Percentiles rank a stretch among this genome's conserved stretches.
Evolutionary conservation across 2,113 vertebrate genomes (phyloP).

Genomic region (Corydoras sp.): DNA sequence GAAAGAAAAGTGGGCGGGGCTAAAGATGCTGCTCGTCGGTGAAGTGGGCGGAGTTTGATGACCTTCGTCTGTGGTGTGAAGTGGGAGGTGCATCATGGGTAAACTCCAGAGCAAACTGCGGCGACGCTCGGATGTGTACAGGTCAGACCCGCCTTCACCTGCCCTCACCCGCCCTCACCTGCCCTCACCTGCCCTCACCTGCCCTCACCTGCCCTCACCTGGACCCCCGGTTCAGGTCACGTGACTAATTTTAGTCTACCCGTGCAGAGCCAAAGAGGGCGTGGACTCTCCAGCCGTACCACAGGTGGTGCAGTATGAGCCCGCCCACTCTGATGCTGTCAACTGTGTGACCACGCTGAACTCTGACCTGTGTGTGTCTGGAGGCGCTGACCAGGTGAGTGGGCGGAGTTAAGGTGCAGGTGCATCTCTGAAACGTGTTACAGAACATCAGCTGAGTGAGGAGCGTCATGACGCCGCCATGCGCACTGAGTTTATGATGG

Average conservation of each 20-base stretch:
- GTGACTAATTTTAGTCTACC: slow-evolving; percentile 6
- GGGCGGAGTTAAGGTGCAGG: neutral
- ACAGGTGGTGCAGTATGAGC: slow-evolving; percentile 62
- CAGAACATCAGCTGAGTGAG: no score
- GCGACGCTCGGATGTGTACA: slow-evolving; percentile 72
- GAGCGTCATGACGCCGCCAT: no score
- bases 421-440: no score
- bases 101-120: slow-evolving; percentile 87
- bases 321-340: slow-evolving; percentile 69
- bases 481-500: neutral
- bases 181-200: neutral
- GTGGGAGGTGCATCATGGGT: slow-evolving; percentile 68
- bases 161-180: neutral
- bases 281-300: slow-evolving; percentile 46
- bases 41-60: slow-evolving; percentile 7
- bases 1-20: slow-evolving; percentile 21
- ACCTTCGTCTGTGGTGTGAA: slow-evolving; percentile 31
- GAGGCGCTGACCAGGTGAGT: slow-evolving; percentile 84
- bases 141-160: slow-evolving; percentile 61
- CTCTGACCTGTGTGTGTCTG: slow-evolving; percentile 82
- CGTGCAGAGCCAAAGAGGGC: slow-evolving; percentile 64
- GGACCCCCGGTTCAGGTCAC: neutral
- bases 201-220: neutral
- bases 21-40: neutral
- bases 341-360: slow-evolving; percentile 75